Evolutionary conservation across 1,140 invertebrate genomes (phyloP).

Genomic region (Goniozus legneri): DNA sequence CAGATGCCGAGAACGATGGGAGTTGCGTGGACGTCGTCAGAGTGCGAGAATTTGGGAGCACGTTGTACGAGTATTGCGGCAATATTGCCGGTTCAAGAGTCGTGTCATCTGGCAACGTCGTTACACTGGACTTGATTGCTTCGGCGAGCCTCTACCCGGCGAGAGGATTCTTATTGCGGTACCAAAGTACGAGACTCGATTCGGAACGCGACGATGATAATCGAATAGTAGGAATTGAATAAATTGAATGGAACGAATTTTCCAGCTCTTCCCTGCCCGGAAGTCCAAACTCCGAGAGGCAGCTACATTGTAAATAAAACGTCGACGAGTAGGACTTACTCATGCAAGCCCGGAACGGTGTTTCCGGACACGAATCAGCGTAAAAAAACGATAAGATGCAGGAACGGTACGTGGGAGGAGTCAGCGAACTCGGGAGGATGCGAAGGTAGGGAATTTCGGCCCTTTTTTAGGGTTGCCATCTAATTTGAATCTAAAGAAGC

Average conservation of each 20-base stretch:
- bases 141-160: conserved; percentile 27
- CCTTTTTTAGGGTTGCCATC: too few species aligned
- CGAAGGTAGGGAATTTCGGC: conserved; percentile 27
- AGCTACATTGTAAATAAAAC: conserved; percentile 41
- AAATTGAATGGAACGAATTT: background rate
- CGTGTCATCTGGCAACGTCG: conserved; percentile 42
- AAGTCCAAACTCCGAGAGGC: conserved; percentile 38
- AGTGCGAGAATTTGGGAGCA: conserved; percentile 41
- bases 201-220: too few species aligned
- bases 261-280: conserved; percentile 43
- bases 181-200: conserved; percentile 48
- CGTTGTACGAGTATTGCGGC: conserved; percentile 45
- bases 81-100: conserved; percentile 39
- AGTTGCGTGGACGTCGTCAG: conserved; percentile 45
- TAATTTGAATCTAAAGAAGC: too few species aligned
- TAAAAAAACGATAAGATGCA: conserved; percentile 39
- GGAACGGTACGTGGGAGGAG: conserved; percentile 43
- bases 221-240: background rate
- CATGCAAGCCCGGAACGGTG: conserved; percentile 38
- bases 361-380: conserved; percentile 42
- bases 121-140: conserved; percentile 46
- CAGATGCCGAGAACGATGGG: conserved; percentile 40
- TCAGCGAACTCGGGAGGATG: conserved; percentile 37
- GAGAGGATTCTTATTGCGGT: conserved; percentile 49
- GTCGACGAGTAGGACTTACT: conserved; percentile 40